Evolutionary conservation across 2,797 vertebrate species (phyloP), one percentile per base, ranked within the genome.

Genomic region (Tadarida brasiliensis): DNA sequence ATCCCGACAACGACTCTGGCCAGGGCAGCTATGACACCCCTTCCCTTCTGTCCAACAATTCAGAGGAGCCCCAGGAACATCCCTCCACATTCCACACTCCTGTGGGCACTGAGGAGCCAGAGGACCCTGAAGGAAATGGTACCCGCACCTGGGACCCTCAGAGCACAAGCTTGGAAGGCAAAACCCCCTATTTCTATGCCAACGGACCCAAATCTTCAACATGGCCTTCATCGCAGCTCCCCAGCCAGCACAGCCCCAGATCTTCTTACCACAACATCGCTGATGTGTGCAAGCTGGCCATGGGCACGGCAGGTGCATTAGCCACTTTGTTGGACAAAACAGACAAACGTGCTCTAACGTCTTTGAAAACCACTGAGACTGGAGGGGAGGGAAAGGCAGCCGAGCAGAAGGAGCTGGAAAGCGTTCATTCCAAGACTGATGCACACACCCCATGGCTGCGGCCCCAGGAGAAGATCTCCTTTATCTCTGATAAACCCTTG

Each of bases 1-100:
- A 99, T 16, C 99, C 97, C 0, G 99, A 99, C 98, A 99, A 93
- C 3, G 99, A 99, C 96, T 99, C 99, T 0, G 99, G 99, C 63
- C 98, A 98, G 19, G 99, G 99, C 78, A 99, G 99, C 97, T 99
- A 99, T 28, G 99, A 99, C 93, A 99, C 99, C 95, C 99, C 98
- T 96, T 99, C 99, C 12, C 98, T 99, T 88, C 98, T 99, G 92
- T 98, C 98, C 90, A 99, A 99, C 84, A 99, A 99, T 95, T 98
- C 98, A 92, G 98, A 98, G 3, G 98, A 98, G 7, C 51, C 98
- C 28, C 97, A 15, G 2, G 14, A 85, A 30, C 92, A 91, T 61
- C 97, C 91, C 7, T 94, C 96, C 39, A 39, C 61, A 49, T 90
- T 95, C 49, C 96, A 97, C 33, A 92, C 61, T 80, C 93, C 96